A percentile compares a stretch with the other conserved stretches of the same genome.
Conservation (phyloP, 2,113 vertebrate genomes). For the Brachyhypopomus occidentalis region DNA sequence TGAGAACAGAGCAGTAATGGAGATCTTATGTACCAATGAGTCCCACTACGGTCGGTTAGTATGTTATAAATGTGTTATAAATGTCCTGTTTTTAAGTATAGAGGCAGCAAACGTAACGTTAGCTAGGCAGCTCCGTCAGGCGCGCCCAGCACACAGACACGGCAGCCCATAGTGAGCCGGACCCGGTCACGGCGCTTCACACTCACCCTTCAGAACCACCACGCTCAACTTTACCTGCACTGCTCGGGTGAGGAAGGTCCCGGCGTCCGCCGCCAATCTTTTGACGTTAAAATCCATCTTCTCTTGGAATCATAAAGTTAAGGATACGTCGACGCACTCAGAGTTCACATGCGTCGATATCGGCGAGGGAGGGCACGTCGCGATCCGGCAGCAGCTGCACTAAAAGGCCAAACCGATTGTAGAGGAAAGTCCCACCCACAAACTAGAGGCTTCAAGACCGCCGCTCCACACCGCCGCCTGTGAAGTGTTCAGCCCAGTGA, state of each 20-base stretch:
- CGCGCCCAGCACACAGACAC: too few species aligned
- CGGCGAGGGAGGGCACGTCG: background rate
- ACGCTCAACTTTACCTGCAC: conserved; percentile 82
- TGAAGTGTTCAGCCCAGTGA: too few species aligned
- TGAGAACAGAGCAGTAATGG: background rate
- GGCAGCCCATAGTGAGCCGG: too few species aligned
- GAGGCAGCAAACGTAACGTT: conserved; percentile 48
- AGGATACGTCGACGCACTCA: background rate
- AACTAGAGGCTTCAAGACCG: background rate
- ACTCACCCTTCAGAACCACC: background rate
- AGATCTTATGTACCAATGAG: too few species aligned
- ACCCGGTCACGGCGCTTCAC: background rate
- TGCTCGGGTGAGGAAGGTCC: conserved; percentile 91
- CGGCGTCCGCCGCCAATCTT: conserved; percentile 91
- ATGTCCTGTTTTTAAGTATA: background rate
- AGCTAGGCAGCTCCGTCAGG: conserved; percentile 22
- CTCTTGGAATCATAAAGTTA: background rate
- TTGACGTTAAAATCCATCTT: conserved; percentile 94
- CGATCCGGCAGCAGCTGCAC: background rate
- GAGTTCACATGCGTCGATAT: background rate
- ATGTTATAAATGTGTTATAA: background rate
- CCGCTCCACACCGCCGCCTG: too few species aligned
- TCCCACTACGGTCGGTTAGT: too few species aligned
- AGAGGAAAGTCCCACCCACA: conserved; percentile 10
- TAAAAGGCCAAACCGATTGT: background rate